A percentile compares a stretch with the other conserved stretches of the same genome.
These are phyloP conservation scores for Asteroscopus sphinx DNA, from an alignment of 2,888 invertebrate genomes.

Conservation along the genomic window DNA sequence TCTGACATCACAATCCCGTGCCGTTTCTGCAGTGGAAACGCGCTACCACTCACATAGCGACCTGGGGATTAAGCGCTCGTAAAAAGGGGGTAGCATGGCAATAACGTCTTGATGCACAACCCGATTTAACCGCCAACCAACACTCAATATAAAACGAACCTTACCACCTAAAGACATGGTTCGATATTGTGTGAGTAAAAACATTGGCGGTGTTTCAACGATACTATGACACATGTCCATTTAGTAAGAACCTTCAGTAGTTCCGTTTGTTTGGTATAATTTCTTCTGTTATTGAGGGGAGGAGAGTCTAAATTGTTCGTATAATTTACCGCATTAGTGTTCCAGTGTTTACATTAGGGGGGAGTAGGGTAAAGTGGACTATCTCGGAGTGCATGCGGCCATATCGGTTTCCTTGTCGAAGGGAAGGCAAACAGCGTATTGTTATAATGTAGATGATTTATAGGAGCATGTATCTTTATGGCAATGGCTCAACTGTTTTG, in stretches of 20 bases:
- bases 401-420: conserved; percentile 35
- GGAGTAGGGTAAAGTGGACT: conserved; percentile 41
- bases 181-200: conserved; percentile 25
- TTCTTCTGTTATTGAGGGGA: conserved; percentile 56
- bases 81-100: conserved; percentile 82
- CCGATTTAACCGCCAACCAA: conserved; percentile 54
- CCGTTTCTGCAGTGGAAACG: conserved; percentile 62
- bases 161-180: conserved; percentile 45
- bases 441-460: conserved; percentile 18
- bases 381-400: conserved; percentile 30
- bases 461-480: neutral
- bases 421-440: conserved; percentile 22
- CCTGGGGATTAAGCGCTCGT: conserved; percentile 87
- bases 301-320: conserved; percentile 51
- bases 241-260: conserved; percentile 70
- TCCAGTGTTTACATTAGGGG: conserved; percentile 52
- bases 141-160: conserved; percentile 43
- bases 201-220: conserved; percentile 63
- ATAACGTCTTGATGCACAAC: conserved; percentile 84
- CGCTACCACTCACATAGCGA: conserved; percentile 60
- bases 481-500: neutral
- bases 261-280: conserved; percentile 63
- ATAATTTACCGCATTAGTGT: conserved; percentile 56
- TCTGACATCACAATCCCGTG: conserved; percentile 34
- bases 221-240: conserved; percentile 77